Conservation (phyloP, 2,797 vertebrate genomes). For the Anableps anableps region DNA sequence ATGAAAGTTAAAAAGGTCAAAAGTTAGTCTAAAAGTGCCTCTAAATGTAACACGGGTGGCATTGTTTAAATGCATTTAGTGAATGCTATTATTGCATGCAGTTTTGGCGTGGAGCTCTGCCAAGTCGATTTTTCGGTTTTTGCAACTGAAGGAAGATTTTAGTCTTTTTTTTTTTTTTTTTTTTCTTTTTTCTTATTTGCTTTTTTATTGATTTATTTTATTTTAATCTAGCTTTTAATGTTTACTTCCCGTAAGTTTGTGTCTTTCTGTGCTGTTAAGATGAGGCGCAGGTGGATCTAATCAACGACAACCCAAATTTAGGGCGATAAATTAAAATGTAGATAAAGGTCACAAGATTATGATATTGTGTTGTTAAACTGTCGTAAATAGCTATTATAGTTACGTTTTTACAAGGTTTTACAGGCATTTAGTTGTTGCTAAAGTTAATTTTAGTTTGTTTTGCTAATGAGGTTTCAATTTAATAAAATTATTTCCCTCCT, state of each 20-base stretch:
- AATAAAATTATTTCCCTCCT: not conserved
- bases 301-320: not conserved
- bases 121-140: not conserved
- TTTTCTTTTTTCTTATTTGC: not conserved
- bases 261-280: not conserved
- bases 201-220: no score
- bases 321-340: not conserved
- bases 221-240: not conserved
- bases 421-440: no score
- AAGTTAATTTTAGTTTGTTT: no score
- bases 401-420: not conserved
- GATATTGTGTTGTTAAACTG: not conserved
- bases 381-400: no score
- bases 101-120: not conserved
- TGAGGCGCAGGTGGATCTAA: conserved; percentile 1
- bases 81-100: not conserved
- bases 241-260: not conserved
- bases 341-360: not conserved
- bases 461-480: not conserved
- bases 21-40: not conserved
- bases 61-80: not conserved
- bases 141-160: not conserved
- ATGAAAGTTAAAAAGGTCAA: no score
- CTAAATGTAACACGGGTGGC: not conserved
- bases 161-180: not conserved